phyloP scores from a whole-genome alignment of 1,140 invertebrate species.

The Mercenaria mercenaria region DNA sequence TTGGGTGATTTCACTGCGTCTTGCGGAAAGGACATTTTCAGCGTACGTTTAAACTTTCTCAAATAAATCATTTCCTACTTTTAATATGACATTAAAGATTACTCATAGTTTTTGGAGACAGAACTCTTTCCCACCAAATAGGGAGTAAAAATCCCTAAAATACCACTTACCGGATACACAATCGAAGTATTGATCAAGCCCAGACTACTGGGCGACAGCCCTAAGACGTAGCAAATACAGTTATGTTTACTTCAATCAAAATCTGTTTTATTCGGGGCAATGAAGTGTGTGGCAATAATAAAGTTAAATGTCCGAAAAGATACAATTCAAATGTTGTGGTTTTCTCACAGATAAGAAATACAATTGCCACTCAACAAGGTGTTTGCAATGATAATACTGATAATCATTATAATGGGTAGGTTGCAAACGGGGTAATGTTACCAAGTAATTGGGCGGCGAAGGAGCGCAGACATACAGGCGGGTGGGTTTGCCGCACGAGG shows the following conservation, averaged over 20 bases:
- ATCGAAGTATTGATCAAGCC: background rate
- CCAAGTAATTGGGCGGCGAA: background rate
- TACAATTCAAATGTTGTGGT: constrained; percentile 46
- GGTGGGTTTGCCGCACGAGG: constrained; percentile 18
- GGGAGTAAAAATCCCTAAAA: background rate
- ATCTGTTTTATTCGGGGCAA: constrained; percentile 3
- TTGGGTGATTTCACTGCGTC: no score
- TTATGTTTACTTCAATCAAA: constrained; percentile 45
- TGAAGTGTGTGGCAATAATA: constrained; percentile 34
- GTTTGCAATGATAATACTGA: background rate
- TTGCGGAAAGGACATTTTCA: no score
- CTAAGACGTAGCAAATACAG: constrained; percentile 16
- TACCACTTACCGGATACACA: constrained; percentile 2
- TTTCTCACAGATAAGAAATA: constrained; percentile 39
- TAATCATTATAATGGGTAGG: constrained; percentile 26
- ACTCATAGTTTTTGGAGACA: background rate
- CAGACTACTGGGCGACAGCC: constrained; percentile 18
- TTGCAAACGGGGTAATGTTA: constrained; percentile 29
- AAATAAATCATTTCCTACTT: no score
- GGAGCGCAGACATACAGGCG: constrained; percentile 37
- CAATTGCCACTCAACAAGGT: constrained; percentile 44
- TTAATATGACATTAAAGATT: background rate
- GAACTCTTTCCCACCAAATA: constrained; percentile 6
- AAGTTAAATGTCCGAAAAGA: constrained; percentile 43
- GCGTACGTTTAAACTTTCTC: no score